phyloP scores from a whole-genome alignment of 1,140 invertebrate genomes.

The Bombus waltoni region DNA sequence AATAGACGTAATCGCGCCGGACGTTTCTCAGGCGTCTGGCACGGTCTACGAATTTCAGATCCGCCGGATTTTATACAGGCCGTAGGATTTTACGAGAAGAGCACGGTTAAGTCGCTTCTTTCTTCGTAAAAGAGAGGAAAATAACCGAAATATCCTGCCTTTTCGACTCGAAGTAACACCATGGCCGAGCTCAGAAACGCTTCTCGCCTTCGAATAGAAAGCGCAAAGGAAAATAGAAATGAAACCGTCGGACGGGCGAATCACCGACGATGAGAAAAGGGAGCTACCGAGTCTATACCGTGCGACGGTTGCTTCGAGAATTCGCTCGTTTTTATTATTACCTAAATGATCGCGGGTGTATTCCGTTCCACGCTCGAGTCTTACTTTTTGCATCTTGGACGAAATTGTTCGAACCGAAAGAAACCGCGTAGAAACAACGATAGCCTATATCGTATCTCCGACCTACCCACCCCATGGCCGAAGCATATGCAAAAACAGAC shows the following conservation, averaged over 20 bases:
- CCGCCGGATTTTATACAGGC: constrained; percentile 13
- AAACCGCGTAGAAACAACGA: no score
- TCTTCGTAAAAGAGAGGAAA: not conserved
- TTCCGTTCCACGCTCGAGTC: no score
- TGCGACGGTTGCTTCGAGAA: no score
- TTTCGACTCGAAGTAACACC: no score
- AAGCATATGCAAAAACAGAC: no score
- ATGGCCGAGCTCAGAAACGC: not conserved
- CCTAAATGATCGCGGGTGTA: no score
- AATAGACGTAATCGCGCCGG: constrained; percentile 22
- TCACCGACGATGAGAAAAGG: not conserved
- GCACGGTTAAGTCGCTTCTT: not conserved
- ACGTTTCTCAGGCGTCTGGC: constrained; percentile 3
- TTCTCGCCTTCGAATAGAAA: not conserved
- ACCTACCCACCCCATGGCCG: no score
- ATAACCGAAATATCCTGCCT: not conserved
- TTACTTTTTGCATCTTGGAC: no score
- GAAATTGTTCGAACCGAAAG: no score
- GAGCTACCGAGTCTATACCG: no score
- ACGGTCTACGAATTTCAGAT: constrained; percentile 18
- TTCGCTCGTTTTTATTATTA: no score
- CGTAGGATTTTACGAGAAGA: constrained; percentile 25
- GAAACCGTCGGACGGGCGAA: not conserved
- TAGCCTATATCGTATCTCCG: no score
- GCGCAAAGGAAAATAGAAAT: constrained; percentile 38